phyloP scores from a whole-genome alignment of 2,888 invertebrate species.

The Hirtodrosophila alboralis region DNA sequence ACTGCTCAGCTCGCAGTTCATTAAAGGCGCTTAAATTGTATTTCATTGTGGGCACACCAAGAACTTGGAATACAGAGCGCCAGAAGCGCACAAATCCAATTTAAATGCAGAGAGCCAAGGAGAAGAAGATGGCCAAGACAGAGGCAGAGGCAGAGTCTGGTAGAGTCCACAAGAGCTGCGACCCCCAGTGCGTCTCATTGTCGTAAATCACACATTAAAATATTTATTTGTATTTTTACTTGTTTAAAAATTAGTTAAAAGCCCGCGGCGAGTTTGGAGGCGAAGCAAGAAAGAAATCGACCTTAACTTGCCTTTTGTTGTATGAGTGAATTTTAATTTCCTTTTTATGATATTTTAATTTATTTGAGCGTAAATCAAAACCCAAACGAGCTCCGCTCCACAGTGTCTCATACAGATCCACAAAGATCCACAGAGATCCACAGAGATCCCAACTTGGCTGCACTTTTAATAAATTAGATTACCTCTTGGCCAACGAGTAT shows the following conservation, averaged over 20 bases:
- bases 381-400: constrained; percentile 68
- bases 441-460: constrained; percentile 52
- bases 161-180: constrained; percentile 37
- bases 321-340: constrained; percentile 82
- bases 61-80: constrained; percentile 47
- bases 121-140: not conserved
- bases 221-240: constrained; percentile 79
- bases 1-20: constrained; percentile 50
- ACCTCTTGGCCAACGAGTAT: constrained; percentile 42
- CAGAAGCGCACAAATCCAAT: constrained; percentile 79
- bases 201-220: constrained; percentile 80
- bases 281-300: not conserved
- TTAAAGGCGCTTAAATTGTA: constrained; percentile 77
- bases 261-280: constrained; percentile 51
- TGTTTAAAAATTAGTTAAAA: constrained; percentile 80
- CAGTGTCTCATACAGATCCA: constrained; percentile 13
- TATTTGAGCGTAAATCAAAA: constrained; percentile 83
- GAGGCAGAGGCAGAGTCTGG: too few species aligned
- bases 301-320: constrained; percentile 52
- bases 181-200: constrained; percentile 75
- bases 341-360: constrained; percentile 83
- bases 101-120: constrained; percentile 57
- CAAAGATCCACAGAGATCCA: constrained; percentile 3
- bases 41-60: constrained; percentile 59
- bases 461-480: constrained; percentile 78